Percentiles rank a stretch among this genome's conserved stretches.
Conservation (phyloP, 2,888 invertebrate genomes). For the Trypoxylon attenuatum region DNA sequence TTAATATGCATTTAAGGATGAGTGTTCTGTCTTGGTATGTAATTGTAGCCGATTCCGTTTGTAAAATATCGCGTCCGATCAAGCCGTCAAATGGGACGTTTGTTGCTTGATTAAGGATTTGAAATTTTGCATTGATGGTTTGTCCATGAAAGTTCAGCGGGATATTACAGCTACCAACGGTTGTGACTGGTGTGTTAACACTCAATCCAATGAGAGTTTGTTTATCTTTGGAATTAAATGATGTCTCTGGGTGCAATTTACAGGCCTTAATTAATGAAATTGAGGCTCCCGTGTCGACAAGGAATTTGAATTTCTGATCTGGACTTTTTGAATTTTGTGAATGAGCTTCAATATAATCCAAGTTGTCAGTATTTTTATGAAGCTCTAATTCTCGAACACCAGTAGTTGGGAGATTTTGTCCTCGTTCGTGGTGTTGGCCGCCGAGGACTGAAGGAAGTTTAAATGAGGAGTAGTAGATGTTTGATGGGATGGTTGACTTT, state of each 20-base stretch:
- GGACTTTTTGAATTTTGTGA: background rate
- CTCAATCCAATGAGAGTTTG: background rate
- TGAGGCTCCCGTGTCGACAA: background rate
- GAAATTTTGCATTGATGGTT: background rate
- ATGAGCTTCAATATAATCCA: background rate
- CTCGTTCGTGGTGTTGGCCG: too few species aligned
- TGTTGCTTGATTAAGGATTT: too few species aligned
- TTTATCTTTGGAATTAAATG: background rate
- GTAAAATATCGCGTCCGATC: background rate
- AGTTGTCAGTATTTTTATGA: background rate
- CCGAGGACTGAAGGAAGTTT: background rate
- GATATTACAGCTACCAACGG: background rate
- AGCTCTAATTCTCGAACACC: background rate
- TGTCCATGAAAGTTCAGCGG: background rate
- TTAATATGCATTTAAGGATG: background rate
- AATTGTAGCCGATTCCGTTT: background rate
- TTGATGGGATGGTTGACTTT: background rate
- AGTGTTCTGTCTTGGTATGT: background rate
- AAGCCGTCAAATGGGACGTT: background rate
- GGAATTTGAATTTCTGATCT: background rate
- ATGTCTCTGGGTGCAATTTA: background rate
- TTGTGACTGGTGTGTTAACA: background rate
- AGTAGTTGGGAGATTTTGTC: background rate
- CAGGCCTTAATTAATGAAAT: background rate
- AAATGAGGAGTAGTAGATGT: background rate